Percentiles rank a stretch among this genome's conserved stretches.
phyloP scores from a whole-genome alignment of 2,113 vertebrate species.

The Gambusia affinis region DNA sequence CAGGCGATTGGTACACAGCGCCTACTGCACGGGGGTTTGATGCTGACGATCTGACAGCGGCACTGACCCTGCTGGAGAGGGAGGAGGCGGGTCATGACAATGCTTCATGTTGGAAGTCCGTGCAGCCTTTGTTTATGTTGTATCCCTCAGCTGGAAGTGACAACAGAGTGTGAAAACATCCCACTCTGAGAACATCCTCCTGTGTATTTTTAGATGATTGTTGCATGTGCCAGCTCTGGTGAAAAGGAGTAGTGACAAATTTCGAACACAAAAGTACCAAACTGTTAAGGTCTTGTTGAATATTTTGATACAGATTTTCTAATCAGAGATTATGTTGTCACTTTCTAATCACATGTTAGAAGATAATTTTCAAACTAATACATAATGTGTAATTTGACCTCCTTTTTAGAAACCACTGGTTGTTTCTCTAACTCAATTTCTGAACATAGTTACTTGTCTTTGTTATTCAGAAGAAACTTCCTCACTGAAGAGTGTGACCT shows the following conservation, averaged over 20 bases:
- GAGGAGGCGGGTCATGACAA: constrained; percentile 42
- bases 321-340: too few species aligned
- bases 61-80: constrained; percentile 47
- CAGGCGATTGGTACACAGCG: constrained; percentile 60
- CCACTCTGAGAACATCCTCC: constrained; percentile 17
- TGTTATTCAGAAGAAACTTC: not conserved
- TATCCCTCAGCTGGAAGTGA: constrained; percentile 11
- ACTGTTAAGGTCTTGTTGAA: not conserved
- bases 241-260: constrained; percentile 1
- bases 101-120: constrained; percentile 19
- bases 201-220: constrained; percentile 11
- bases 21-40: constrained; percentile 36
- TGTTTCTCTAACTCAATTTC: not conserved
- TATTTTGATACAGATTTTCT: too few species aligned
- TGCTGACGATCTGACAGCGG: constrained; percentile 38
- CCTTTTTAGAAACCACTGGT: not conserved
- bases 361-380: too few species aligned
- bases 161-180: constrained; percentile 32
- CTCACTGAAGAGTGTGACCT: not conserved
- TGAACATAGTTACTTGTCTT: not conserved
- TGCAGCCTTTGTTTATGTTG: constrained; percentile 29
- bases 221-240: not conserved
- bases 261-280: not conserved
- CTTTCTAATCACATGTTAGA: too few species aligned
- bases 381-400: too few species aligned